Evolutionary conservation across 1,140 invertebrate genomes (phyloP).

Genomic region (Calycopis cecrops): DNA sequence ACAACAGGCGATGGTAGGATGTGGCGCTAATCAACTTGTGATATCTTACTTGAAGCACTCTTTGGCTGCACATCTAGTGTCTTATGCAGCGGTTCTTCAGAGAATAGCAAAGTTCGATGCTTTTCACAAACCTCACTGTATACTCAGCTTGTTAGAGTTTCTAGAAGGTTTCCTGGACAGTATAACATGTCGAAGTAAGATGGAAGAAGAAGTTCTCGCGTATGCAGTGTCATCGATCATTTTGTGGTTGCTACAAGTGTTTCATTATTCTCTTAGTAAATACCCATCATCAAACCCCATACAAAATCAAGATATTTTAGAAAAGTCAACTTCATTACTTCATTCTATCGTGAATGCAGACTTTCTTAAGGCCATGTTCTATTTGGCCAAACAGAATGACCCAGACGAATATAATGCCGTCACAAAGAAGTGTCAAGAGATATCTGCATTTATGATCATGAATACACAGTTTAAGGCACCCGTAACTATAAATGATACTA

Average conservation of each 20-base stretch:
- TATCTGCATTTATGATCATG: slow-evolving; percentile 78
- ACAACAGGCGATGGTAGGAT: slow-evolving; percentile 93
- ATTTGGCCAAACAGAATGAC: slow-evolving; percentile 86
- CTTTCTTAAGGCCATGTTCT: slow-evolving; percentile 88
- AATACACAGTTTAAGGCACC: slow-evolving; percentile 76
- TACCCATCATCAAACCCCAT: slow-evolving; percentile 66
- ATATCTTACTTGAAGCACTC: slow-evolving; percentile 95
- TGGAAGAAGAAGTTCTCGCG: slow-evolving; percentile 87
- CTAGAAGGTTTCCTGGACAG: slow-evolving; percentile 86
- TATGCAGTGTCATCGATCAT: slow-evolving; percentile 85
- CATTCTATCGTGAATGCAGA: slow-evolving; percentile 83
- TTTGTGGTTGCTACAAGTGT: slow-evolving; percentile 89
- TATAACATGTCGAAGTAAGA: slow-evolving; percentile 82
- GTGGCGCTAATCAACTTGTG: slow-evolving; percentile 92
- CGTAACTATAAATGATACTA: slow-evolving; percentile 76
- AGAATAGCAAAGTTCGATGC: slow-evolving; percentile 93
- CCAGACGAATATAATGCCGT: slow-evolving; percentile 80
- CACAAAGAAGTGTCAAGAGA: slow-evolving; percentile 83
- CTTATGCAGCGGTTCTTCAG: slow-evolving; percentile 91
- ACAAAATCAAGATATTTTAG: slow-evolving; percentile 78
- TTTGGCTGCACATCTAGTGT: slow-evolving; percentile 91
- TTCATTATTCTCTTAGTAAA: slow-evolving; percentile 77
- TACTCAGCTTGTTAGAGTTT: slow-evolving; percentile 90
- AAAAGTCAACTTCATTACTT: slow-evolving; percentile 82
- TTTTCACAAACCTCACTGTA: slow-evolving; percentile 91